Conservation (phyloP, 2,113 vertebrate species). For the Pedetes capensis region DNA sequence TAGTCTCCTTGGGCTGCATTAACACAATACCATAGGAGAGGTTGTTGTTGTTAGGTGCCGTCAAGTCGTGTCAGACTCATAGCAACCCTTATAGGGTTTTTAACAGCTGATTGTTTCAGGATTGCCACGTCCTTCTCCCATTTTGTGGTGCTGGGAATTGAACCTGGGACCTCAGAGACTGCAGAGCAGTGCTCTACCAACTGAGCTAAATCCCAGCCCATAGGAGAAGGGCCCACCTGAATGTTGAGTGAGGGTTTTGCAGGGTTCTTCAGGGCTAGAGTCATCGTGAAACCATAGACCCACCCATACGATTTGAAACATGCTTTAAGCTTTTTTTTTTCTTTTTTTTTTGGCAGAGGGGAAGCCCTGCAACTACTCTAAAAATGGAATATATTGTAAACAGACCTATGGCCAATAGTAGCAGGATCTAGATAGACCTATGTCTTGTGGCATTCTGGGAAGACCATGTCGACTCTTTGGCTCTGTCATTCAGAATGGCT, state of each 20-base stretch:
- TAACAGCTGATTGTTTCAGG: too few species aligned
- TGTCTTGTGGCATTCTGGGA: conserved; percentile 86
- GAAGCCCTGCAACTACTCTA: not conserved
- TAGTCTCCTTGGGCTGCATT: not conserved
- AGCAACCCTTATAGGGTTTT: too few species aligned
- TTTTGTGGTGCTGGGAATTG: too few species aligned
- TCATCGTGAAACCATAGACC: not conserved
- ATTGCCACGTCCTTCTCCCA: too few species aligned
- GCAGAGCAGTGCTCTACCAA: too few species aligned
- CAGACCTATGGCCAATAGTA: not conserved
- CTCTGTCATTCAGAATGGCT: conserved; percentile 93
- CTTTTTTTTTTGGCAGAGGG: too few species aligned
- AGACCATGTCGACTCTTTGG: conserved; percentile 89
- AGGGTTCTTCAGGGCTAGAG: not conserved
- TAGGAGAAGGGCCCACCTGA: not conserved
- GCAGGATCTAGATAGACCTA: conserved; percentile 73
- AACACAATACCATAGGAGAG: not conserved
- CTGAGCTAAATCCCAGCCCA: too few species aligned
- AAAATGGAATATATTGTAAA: not conserved
- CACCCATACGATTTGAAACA: not conserved
- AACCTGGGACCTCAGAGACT: too few species aligned
- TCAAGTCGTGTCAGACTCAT: too few species aligned
- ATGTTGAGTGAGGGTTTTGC: not conserved
- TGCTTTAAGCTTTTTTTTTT: not conserved
- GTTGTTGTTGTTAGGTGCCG: too few species aligned